Conservation (phyloP, 2,797 vertebrate genomes). For the Rhinella marina region DNA sequence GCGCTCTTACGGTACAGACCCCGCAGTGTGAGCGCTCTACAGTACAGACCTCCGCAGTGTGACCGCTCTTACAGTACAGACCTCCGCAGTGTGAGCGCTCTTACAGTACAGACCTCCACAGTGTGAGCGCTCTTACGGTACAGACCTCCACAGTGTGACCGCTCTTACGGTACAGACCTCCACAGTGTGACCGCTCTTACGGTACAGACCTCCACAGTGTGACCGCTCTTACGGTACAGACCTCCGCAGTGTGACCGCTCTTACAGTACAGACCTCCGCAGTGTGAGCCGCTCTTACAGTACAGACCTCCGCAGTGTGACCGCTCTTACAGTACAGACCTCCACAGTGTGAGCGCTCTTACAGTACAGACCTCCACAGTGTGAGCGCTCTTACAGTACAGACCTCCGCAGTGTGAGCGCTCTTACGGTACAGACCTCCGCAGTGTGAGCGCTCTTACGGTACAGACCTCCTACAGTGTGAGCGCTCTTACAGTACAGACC, state of each 20-base stretch:
- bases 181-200: neutral
- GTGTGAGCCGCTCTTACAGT: neutral
- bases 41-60: neutral
- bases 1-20: too few relatives aligned
- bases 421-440: neutral
- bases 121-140: neutral
- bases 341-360: neutral
- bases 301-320: neutral
- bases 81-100: neutral
- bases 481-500: neutral
- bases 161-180: neutral
- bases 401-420: neutral
- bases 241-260: neutral
- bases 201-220: neutral
- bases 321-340: neutral
- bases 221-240: too few relatives aligned
- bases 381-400: neutral
- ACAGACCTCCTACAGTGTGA: neutral
- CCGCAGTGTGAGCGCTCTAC: neutral
- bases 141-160: neutral
- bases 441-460: neutral
- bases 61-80: neutral
- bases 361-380: neutral
- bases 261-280: neutral
- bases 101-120: neutral